Evolutionary conservation across 92 coral and sea anemone species (phyloP).

Genomic region (Hydrozoanthus gracilis): DNA sequence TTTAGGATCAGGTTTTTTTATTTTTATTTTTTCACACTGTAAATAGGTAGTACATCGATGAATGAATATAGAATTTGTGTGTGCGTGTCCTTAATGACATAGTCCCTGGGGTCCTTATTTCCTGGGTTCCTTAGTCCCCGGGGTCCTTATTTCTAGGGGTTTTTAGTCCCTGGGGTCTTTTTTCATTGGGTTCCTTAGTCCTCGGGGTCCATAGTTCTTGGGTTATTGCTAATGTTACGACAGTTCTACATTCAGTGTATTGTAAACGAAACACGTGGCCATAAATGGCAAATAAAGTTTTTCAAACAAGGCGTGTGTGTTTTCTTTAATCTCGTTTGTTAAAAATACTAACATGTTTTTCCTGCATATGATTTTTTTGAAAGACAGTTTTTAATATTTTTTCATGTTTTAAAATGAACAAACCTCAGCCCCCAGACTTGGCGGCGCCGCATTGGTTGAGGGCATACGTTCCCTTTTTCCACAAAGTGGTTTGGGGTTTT

Average conservation of each 20-base stretch:
- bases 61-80: background rate
- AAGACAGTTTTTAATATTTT: background rate
- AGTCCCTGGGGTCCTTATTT: conserved; percentile 12
- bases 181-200: too few relatives aligned
- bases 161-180: conserved; percentile 9
- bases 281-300: background rate
- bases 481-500: too few relatives aligned
- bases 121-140: conserved; percentile 10
- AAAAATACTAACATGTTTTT: background rate
- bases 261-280: background rate
- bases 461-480: background rate
- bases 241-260: background rate
- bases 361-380: background rate
- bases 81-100: background rate
- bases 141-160: background rate
- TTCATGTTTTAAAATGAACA: background rate
- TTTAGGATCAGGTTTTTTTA: background rate
- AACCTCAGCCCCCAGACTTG: too few relatives aligned
- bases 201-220: too few relatives aligned
- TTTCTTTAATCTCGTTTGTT: background rate
- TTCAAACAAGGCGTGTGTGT: background rate
- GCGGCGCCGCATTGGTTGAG: background rate
- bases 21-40: background rate
- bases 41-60: background rate
- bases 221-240: too few relatives aligned